A percentile compares a stretch with the other conserved stretches of the same genome.
These are phyloP conservation scores for Ceuthmochares aereus DNA, from an alignment of 2,113 vertebrate genomes.

Conservation along the genomic window DNA sequence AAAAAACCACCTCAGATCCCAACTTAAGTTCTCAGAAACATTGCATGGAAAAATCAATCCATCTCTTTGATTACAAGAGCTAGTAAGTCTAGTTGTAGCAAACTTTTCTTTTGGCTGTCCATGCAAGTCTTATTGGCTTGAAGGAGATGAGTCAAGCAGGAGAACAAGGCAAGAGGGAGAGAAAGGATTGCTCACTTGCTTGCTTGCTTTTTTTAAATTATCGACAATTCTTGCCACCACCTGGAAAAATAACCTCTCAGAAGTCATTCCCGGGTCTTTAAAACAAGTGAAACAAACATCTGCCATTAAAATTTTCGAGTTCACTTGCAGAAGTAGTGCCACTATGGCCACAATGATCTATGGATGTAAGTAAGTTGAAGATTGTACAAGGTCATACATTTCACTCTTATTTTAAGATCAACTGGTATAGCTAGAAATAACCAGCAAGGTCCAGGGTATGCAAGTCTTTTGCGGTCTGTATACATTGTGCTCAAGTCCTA, in stretches of 20 bases:
- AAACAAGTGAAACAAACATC: not conserved
- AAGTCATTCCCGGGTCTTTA: not conserved
- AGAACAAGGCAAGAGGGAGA: conserved; percentile 46
- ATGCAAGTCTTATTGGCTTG: not conserved
- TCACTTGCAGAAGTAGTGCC: not conserved
- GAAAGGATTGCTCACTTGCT: not conserved
- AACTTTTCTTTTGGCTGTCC: not conserved
- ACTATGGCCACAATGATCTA: not conserved
- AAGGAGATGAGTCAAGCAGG: conserved; percentile 30
- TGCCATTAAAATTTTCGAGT: not conserved
- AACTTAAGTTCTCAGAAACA: not conserved
- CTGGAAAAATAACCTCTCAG: not conserved
- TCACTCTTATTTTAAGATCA: not conserved
- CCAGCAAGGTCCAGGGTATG: not conserved
- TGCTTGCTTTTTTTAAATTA: not conserved
- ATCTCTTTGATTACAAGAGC: not conserved
- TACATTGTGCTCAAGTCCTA: not conserved
- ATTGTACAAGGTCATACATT: not conserved
- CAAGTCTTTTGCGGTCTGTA: not conserved
- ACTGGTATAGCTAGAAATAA: not conserved
- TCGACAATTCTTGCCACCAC: not conserved
- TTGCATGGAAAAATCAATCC: not conserved
- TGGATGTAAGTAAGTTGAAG: not conserved
- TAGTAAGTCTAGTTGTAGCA: not conserved
- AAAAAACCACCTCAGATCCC: not conserved